phyloP scores from a whole-genome alignment of 1,140 invertebrate genomes.

The Trinorchestia longiramus region DNA sequence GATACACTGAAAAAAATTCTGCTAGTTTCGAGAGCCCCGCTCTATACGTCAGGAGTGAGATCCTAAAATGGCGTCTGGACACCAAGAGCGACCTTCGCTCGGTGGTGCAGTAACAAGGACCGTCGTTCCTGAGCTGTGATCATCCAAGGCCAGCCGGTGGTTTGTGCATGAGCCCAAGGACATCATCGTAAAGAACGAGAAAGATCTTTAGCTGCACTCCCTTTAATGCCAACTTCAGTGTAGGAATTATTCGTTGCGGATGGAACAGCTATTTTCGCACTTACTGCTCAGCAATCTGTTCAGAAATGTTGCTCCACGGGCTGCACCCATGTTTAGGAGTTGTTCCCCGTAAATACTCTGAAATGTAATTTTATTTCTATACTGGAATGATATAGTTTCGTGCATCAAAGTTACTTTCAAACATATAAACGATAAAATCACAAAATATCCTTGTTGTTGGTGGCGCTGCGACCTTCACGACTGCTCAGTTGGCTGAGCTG shows the following conservation, averaged over 20 bases:
- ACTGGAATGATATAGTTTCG: not conserved
- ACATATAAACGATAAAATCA: not conserved
- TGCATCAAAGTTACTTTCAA: not conserved
- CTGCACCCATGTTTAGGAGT: not conserved
- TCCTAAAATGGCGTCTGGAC: not conserved
- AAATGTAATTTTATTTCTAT: not conserved
- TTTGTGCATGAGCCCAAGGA: not conserved
- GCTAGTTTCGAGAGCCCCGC: not conserved
- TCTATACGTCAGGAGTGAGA: not conserved
- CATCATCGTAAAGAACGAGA: constrained; percentile 29
- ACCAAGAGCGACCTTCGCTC: not conserved
- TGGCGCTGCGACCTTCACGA: not conserved
- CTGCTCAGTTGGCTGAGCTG: not conserved
- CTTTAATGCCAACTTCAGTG: constrained; percentile 4
- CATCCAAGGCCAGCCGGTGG: constrained; percentile 25
- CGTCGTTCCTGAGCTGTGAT: not conserved
- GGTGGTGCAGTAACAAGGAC: not conserved
- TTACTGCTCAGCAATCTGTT: not conserved
- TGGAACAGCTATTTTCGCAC: not conserved
- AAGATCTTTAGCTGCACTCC: constrained; percentile 39
- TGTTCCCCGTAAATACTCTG: not conserved
- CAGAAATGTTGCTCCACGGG: not conserved
- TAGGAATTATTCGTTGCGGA: not conserved
- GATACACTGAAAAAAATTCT: not conserved
- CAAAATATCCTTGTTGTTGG: not conserved